Evolutionary conservation across 2,888 invertebrate genomes (phyloP).

Genomic region (Nomada goodeniana): DNA sequence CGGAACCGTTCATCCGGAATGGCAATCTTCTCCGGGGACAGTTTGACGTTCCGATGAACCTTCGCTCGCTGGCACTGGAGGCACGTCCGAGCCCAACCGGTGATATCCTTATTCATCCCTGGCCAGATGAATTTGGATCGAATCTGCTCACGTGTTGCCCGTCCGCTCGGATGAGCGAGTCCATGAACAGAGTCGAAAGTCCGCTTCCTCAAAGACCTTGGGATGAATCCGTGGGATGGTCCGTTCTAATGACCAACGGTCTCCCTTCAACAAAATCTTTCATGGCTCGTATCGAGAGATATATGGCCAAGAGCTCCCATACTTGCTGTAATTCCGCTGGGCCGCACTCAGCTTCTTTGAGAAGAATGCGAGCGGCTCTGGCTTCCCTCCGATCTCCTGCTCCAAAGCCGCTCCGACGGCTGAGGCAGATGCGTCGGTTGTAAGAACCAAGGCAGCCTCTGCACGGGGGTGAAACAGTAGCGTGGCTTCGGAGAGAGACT

Average conservation of each 20-base stretch:
- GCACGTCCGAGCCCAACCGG: too few species aligned
- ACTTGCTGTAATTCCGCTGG: not conserved
- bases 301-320: not conserved
- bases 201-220: not conserved
- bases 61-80: too few species aligned
- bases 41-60: too few species aligned
- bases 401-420: not conserved
- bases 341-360: not conserved
- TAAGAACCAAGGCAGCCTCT: not conserved
- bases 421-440: not conserved
- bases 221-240: not conserved
- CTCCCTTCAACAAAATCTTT: not conserved
- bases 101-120: too few species aligned
- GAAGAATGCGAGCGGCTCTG: not conserved
- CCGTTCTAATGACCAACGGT: not conserved
- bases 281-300: not conserved
- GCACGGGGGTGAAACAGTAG: not conserved
- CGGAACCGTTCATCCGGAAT: not conserved
- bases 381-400: not conserved
- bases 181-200: conserved; percentile 14
- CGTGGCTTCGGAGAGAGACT: not conserved
- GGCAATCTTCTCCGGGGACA: too few species aligned
- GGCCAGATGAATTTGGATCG: too few species aligned
- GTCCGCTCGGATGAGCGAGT: conserved; percentile 7
- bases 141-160: not conserved